Evolutionary conservation across 2,888 invertebrate species (phyloP).

Genomic region (Girardia tigrina): DNA sequence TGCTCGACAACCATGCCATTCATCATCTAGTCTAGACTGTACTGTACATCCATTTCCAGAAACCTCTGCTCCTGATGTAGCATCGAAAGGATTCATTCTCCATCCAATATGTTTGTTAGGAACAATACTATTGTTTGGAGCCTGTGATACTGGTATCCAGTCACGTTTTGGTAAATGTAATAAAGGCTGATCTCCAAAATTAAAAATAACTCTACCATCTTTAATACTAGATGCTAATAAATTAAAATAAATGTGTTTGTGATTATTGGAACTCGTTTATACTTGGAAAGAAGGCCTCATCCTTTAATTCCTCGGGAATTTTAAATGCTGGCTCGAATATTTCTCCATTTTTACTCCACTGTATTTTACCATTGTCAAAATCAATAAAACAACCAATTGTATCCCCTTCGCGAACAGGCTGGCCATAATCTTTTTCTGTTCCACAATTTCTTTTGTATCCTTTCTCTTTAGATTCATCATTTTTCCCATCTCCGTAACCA

Average conservation of each 20-base stretch:
- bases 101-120: slow-evolving; percentile 33
- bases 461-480: not conserved
- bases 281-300: not conserved
- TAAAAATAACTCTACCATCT: slow-evolving; percentile 34
- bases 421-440: not conserved
- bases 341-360: slow-evolving; percentile 56
- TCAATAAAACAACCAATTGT: slow-evolving; percentile 79
- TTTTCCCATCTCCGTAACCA: slow-evolving; percentile 72
- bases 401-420: slow-evolving; percentile 67
- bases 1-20: slow-evolving; percentile 35
- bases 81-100: slow-evolving; percentile 36
- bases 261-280: too few relatives aligned
- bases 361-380: slow-evolving; percentile 60
- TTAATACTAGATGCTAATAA: not conserved
- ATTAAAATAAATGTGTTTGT: too few relatives aligned
- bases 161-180: slow-evolving; percentile 28
- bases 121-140: slow-evolving; percentile 25
- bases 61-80: slow-evolving; percentile 27
- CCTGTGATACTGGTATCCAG: slow-evolving; percentile 34
- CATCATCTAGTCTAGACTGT: slow-evolving; percentile 30
- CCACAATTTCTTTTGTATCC: not conserved
- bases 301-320: slow-evolving; percentile 25
- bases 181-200: slow-evolving; percentile 37
- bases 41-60: slow-evolving; percentile 33
- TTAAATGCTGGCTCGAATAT: slow-evolving; percentile 27